A percentile compares a stretch with the other conserved stretches of the same genome.
phyloP scores from a whole-genome alignment of 2,113 vertebrate species.

The Prochilodus magdalenae region DNA sequence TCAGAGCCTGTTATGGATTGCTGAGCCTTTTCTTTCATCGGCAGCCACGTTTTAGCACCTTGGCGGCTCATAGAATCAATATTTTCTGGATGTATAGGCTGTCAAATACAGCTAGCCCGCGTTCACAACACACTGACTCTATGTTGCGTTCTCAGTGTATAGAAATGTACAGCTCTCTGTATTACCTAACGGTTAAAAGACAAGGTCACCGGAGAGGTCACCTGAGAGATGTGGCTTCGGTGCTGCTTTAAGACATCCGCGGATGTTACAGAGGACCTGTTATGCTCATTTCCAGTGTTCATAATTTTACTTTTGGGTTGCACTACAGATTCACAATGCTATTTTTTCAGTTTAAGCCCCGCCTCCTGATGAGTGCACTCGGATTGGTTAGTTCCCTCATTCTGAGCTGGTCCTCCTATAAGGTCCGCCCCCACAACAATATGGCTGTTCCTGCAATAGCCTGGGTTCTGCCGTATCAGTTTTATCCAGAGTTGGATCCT shows the following conservation, averaged over 20 bases:
- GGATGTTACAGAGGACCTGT: constrained; percentile 26
- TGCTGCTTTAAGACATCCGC: neutral
- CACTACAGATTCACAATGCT: no score
- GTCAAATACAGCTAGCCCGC: neutral
- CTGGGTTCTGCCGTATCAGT: no score
- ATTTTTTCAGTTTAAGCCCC: no score
- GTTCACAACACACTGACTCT: neutral
- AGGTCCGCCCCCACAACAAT: no score
- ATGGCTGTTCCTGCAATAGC: no score
- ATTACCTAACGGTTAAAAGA: neutral
- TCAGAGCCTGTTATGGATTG: neutral
- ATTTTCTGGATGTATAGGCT: neutral
- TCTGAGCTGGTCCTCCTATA: no score
- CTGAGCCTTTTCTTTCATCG: neutral
- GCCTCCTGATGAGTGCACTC: no score
- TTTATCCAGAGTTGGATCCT: no score
- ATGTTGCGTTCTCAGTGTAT: neutral
- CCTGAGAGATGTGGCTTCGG: neutral
- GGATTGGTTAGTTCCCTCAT: no score
- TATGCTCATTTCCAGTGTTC: no score
- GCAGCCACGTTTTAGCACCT: constrained; percentile 1
- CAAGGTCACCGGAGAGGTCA: neutral
- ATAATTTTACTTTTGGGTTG: no score
- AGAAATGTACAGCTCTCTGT: neutral
- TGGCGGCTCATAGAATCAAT: neutral